These are phyloP conservation scores for Erebia epiphron DNA, from an alignment of 2,888 invertebrate genomes.

Conservation along the genomic window DNA sequence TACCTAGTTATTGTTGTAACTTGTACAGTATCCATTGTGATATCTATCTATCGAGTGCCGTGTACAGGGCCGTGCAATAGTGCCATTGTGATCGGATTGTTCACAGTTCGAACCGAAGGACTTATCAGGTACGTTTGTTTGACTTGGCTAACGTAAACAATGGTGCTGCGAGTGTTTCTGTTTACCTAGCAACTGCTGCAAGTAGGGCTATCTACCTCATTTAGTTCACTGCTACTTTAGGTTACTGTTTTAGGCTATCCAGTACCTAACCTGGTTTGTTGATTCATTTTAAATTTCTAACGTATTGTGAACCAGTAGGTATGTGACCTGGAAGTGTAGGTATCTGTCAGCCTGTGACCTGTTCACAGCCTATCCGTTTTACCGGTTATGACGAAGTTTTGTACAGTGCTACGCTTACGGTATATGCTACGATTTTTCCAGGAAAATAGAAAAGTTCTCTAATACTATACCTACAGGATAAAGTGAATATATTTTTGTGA, in stretches of 20 bases:
- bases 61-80: conserved; percentile 44
- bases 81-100: conserved; percentile 58
- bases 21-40: conserved; percentile 1
- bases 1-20: not conserved
- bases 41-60: not conserved
- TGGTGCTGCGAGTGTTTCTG: conserved; percentile 52
- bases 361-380: too few species aligned
- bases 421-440: too few species aligned
- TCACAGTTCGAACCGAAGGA: conserved; percentile 45
- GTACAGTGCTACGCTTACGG: too few species aligned
- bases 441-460: too few species aligned
- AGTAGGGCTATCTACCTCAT: not conserved
- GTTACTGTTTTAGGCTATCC: not conserved
- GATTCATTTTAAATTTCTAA: not conserved
- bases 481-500: too few species aligned
- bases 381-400: too few species aligned
- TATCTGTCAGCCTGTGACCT: too few species aligned
- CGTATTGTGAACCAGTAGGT: too few species aligned
- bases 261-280: not conserved
- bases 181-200: conserved; percentile 42
- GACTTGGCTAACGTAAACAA: conserved; percentile 61
- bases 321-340: too few species aligned
- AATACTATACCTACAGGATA: too few species aligned
- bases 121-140: conserved; percentile 56
- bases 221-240: not conserved